Conservation (phyloP, 2,888 invertebrate genomes). For the Thecocarcelia acutangulata region DNA sequence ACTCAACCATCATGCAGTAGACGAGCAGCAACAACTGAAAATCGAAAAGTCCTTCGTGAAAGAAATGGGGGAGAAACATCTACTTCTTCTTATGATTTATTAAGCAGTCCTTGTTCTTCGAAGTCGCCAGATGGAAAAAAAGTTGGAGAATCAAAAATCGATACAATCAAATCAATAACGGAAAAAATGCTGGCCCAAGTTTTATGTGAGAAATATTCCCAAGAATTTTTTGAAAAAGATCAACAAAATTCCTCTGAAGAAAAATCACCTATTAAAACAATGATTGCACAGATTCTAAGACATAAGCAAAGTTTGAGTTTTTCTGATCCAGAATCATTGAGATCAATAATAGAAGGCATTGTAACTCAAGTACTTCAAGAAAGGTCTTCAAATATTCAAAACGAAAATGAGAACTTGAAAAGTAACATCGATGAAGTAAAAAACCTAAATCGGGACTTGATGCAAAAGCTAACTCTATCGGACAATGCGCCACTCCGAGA, state of each 20-base stretch:
- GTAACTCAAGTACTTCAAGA: constrained; percentile 39
- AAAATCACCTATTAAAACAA: constrained; percentile 20
- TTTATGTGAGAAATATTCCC: constrained; percentile 71
- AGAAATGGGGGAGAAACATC: constrained; percentile 38
- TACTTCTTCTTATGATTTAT: constrained; percentile 30
- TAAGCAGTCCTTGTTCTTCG: background rate
- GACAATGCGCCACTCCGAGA: background rate
- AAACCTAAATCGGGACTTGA: constrained; percentile 25
- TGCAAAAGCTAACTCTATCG: constrained; percentile 31
- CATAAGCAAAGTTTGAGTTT: background rate
- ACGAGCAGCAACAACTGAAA: constrained; percentile 4
- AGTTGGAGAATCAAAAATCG: constrained; percentile 5
- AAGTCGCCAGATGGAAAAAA: background rate
- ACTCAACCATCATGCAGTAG: constrained; percentile 29
- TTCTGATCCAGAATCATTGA: constrained; percentile 23
- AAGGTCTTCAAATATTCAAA: constrained; percentile 26
- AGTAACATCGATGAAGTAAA: background rate
- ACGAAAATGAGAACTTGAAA: background rate
- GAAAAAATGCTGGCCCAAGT: constrained; percentile 55
- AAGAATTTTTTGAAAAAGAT: constrained; percentile 55
- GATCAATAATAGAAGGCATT: constrained; percentile 45
- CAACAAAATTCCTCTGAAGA: background rate
- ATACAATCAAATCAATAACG: constrained; percentile 28
- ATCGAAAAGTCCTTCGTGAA: constrained; percentile 42
- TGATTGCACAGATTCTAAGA: constrained; percentile 42